Conservation (phyloP, 2,797 vertebrate species). For the Diglossa cyanea region DNA sequence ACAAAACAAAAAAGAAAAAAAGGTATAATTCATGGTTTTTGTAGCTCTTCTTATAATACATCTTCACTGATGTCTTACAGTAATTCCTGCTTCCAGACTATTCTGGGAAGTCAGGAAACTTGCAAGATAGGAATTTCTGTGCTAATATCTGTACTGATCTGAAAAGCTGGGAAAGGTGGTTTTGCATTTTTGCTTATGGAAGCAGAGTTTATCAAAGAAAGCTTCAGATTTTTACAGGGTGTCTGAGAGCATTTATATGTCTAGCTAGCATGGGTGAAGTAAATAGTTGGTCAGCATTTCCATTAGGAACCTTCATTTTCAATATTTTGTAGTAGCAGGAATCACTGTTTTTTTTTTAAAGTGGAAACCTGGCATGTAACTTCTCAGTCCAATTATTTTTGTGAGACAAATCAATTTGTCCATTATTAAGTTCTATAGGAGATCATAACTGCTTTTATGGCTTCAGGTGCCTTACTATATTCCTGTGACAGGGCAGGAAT, state of each 20-base stretch:
- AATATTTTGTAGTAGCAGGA: constrained; percentile 50
- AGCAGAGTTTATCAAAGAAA: constrained; percentile 18
- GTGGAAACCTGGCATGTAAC: constrained; percentile 62
- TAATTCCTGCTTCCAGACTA: constrained; percentile 6
- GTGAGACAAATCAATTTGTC: constrained; percentile 60
- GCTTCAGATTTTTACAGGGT: not conserved
- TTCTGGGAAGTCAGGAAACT: constrained; percentile 32
- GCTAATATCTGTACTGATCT: not conserved
- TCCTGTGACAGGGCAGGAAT: constrained; percentile 36
- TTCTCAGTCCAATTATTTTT: constrained; percentile 60
- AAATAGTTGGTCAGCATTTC: constrained; percentile 46
- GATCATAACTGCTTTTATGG: constrained; percentile 41
- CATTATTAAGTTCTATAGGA: constrained; percentile 55
- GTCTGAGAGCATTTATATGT: not conserved
- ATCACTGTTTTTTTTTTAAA: constrained; percentile 42
- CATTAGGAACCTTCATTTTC: constrained; percentile 31
- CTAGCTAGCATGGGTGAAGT: constrained; percentile 18
- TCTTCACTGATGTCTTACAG: not conserved
- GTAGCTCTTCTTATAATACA: not conserved
- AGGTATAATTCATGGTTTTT: not conserved
- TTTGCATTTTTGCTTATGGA: not conserved
- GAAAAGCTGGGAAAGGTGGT: not conserved
- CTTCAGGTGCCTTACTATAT: constrained; percentile 58
- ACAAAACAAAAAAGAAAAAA: not conserved
- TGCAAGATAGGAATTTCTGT: not conserved